phyloP scores from a whole-genome alignment of 2,888 invertebrate species.

The Gibbula magus region DNA sequence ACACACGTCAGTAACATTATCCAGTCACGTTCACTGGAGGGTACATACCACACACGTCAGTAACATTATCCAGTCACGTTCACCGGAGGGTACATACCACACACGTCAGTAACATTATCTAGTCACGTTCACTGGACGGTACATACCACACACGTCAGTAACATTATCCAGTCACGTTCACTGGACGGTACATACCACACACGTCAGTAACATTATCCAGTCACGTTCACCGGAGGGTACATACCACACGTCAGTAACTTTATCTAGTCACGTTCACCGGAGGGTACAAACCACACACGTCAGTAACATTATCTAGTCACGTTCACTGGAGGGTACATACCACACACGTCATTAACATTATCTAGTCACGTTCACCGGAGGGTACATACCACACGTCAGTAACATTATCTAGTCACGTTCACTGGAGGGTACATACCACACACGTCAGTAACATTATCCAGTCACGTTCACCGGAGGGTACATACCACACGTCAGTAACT shows the following conservation, averaged over 20 bases:
- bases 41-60: too few species aligned
- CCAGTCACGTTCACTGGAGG: background rate
- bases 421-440: background rate
- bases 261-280: background rate
- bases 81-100: background rate
- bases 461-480: background rate
- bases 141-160: too few species aligned
- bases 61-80: background rate
- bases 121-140: background rate
- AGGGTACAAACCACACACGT: too few species aligned
- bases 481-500: too few species aligned
- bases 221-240: background rate
- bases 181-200: background rate
- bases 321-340: background rate
- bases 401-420: background rate
- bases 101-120: too few species aligned
- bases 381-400: too few species aligned
- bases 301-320: background rate
- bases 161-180: background rate
- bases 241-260: too few species aligned
- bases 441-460: background rate
- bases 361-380: background rate
- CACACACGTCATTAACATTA: too few species aligned
- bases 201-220: background rate
- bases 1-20: too few species aligned